Base-by-base conservation (phyloP, 2,113 vertebrate species). In the Scortum barcoo region DNA sequence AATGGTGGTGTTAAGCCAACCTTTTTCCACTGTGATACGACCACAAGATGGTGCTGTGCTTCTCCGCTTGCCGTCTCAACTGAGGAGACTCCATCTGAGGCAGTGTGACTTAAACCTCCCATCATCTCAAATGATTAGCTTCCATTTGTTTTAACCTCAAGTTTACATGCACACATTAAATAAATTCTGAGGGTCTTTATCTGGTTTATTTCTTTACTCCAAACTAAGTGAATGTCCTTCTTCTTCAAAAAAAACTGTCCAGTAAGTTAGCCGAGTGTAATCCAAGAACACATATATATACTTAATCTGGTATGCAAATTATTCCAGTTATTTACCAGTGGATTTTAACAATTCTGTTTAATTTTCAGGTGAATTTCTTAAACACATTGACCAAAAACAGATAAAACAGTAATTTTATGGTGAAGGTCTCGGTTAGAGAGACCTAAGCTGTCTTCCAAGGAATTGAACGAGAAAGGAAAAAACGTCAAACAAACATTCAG, bases 21-120 rank as follows among this genome's bases (percentile, higher is more conserved):
- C n/a, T 75, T 63, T 26, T 19, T 13, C 22, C 51, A 67, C 48
- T 50, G 16, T 16, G 1, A 40, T 40, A 17, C 58, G 20, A 78
- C 90, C 94, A 94, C 93, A 81, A 93, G 94, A 91, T 94, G 94
- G 93, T 68, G 94, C 92, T 93, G 77, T 90, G 46, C 19, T 16
- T 86, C 88, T 80, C 19, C 13, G 0, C 72, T 80, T 90, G 28
- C 12, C 46, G 22, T 3, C 46, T 54, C n/a, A 2, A 12, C 28
- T 28, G 4, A 70, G 33, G 33, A 46, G 57, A 20, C 71, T 36
- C 40, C 51, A 22, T 68, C 26, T 50, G 28, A 76, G 26, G 61
- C n/a, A 5, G 42, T 17, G 22, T 17, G 24, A 61, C 38, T 20
- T 26, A n/a, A n/a, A 53, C 58, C 51, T 51, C 46, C 36, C 9